Percentiles rank a stretch among this genome's conserved stretches.
These are phyloP conservation scores for Procapra przewalskii DNA, from an alignment of 2,113 vertebrate genomes.

Conservation along the genomic window DNA sequence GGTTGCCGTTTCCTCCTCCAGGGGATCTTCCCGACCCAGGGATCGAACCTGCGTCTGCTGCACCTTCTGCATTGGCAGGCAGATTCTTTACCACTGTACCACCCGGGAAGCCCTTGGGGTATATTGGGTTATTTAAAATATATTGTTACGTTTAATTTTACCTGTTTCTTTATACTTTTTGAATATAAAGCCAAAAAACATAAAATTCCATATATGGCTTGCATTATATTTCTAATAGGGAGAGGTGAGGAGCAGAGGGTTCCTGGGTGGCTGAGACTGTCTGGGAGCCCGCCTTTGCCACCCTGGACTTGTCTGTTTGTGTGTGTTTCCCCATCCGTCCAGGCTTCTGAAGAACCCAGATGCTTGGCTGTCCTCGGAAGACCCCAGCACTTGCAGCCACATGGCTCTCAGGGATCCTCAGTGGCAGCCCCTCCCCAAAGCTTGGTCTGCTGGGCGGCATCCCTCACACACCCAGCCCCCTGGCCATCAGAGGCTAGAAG, in stretches of 20 bases:
- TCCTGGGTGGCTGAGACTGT: background rate
- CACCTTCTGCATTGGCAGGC: background rate
- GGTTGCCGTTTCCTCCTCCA: background rate
- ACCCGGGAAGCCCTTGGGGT: background rate
- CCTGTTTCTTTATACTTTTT: slow-evolving; percentile 18
- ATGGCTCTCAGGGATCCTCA: background rate
- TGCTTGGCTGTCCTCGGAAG: background rate
- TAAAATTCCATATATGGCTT: background rate
- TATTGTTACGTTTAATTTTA: background rate
- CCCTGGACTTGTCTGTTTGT: background rate
- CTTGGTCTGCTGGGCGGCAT: background rate
- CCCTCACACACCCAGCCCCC: background rate
- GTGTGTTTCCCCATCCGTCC: background rate
- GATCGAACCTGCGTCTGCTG: background rate
- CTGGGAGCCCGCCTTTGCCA: background rate
- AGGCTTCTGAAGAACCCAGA: background rate
- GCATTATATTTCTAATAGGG: background rate
- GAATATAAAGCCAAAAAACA: background rate
- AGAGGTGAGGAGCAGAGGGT: background rate
- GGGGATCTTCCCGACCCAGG: background rate
- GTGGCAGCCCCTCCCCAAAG: background rate
- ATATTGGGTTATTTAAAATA: background rate
- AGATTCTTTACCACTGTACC: background rate
- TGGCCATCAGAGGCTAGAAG: background rate
- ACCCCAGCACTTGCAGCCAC: background rate